phyloP scores from a whole-genome alignment of 2,888 invertebrate species.

The Dicyrtomina minuta region DNA sequence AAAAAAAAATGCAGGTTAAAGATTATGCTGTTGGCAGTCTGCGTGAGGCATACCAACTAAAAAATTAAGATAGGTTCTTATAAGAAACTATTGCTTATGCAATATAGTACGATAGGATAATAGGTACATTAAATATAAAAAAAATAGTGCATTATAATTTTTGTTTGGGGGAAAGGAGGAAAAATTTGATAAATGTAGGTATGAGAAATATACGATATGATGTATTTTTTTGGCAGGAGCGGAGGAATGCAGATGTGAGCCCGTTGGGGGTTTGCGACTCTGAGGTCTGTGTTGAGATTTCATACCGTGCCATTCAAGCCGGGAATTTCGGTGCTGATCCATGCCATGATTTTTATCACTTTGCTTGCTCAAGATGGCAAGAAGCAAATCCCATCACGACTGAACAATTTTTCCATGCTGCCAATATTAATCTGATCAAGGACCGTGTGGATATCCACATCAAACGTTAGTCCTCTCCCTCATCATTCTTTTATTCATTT shows the following conservation, averaged over 20 bases:
- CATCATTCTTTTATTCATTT: background rate
- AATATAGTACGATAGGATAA: no score
- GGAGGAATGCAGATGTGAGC: constrained; percentile 19
- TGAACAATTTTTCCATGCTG: constrained; percentile 47
- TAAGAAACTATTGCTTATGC: no score
- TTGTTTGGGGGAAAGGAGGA: background rate
- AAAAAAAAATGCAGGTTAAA: no score
- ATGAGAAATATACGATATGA: background rate
- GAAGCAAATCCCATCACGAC: constrained; percentile 42
- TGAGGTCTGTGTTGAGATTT: constrained; percentile 45
- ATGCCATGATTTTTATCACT: constrained; percentile 50
- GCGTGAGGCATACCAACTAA: no score
- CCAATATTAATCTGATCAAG: constrained; percentile 48
- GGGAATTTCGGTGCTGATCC: constrained; percentile 46
- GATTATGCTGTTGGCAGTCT: no score
- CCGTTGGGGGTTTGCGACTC: constrained; percentile 45
- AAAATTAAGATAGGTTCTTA: no score
- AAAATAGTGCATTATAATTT: background rate
- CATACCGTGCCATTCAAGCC: constrained; percentile 44
- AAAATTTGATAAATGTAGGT: background rate
- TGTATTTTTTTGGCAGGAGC: no score
- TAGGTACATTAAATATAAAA: no score
- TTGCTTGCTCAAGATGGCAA: constrained; percentile 56
- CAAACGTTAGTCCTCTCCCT: constrained; percentile 39
- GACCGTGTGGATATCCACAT: constrained; percentile 46